Base-by-base conservation (phyloP, 1,140 invertebrate genomes). In the Drosophila tropicalis region DNA sequence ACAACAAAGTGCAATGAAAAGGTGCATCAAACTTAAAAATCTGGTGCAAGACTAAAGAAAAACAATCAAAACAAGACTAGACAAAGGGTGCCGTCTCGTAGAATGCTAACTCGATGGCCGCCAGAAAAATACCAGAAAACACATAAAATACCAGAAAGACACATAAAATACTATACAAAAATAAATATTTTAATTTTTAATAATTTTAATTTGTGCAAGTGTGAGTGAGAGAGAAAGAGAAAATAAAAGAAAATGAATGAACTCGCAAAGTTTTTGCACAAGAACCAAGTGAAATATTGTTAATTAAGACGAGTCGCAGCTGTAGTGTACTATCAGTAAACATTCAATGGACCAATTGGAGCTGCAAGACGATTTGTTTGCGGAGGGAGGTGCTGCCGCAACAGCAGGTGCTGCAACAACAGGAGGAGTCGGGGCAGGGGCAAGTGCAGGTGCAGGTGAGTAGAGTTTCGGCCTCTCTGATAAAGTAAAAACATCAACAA, bases 231-330 rank as follows among this genome's bases (percentile, higher is more conserved):
- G 61, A 41, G 17, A 34, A 47, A 6, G 32, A 25, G 62, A 17
- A 47, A 34, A 67, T 78, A 78, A 76, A 77, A 62, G 77, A 76
- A 78, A 65, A 78, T 78, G 76, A 75, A 74, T 51, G 74, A 74
- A 63, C 76, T 39, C 12, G 36, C 36, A 39, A 39, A 12, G 17
- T 41, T 40, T 34, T 57, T 64, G 55, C 55, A 19, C 69, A 63
- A 58, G 19, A 71, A 39, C 60, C 17, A 72, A 57, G 17, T 41
- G 15, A 41, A 55, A 44, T 17, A 40, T 67, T 60, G 51, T 15
- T 13, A 40, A 64, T 54, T 41, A 44, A 29, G 17, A 51, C 19
- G 17, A 10, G 19, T 7, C 44, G 44, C 64, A 39, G 36, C 12
- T 4, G 36, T 2, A 10, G 25, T 5, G 25, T 29, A 29, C 25